Evolutionary conservation across 1,140 invertebrate species (phyloP).

Genomic region (Babylonia areolata): DNA sequence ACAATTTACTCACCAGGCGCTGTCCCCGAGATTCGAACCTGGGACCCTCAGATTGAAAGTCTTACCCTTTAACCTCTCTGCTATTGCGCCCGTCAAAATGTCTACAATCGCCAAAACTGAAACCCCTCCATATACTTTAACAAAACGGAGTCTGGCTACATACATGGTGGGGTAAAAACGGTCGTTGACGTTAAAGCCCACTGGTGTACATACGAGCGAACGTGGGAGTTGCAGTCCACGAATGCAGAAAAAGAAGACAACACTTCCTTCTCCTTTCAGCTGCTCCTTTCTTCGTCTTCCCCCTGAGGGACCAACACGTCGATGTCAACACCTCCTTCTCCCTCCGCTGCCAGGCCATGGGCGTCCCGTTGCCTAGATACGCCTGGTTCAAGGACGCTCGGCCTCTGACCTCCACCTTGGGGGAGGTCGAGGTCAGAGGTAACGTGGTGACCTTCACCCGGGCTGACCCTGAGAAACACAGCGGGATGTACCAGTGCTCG

Average conservation of each 20-base stretch:
- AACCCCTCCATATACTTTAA: no score
- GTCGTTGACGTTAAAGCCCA: no score
- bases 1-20: no score
- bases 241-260: neutral
- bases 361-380: constrained; percentile 94
- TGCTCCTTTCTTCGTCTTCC: constrained; percentile 94
- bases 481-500: constrained; percentile 97
- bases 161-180: no score
- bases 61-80: no score
- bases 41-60: no score
- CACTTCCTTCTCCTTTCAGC: constrained; percentile 78
- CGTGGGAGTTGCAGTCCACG: no score
- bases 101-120: no score
- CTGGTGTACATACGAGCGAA: no score
- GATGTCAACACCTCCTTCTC: constrained; percentile 88
- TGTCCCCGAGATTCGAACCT: no score
- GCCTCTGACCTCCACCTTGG: constrained; percentile 77
- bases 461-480: constrained; percentile 79
- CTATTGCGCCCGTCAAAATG: no score
- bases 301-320: constrained; percentile 90
- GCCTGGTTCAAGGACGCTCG: constrained; percentile 88
- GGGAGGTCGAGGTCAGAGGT: constrained; percentile 75
- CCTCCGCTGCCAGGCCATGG: constrained; percentile 97
- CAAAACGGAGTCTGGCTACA: no score
- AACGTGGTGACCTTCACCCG: constrained; percentile 58